These are phyloP conservation scores for Neria commutata DNA, from an alignment of 2,888 invertebrate genomes.

Conservation along the genomic window DNA sequence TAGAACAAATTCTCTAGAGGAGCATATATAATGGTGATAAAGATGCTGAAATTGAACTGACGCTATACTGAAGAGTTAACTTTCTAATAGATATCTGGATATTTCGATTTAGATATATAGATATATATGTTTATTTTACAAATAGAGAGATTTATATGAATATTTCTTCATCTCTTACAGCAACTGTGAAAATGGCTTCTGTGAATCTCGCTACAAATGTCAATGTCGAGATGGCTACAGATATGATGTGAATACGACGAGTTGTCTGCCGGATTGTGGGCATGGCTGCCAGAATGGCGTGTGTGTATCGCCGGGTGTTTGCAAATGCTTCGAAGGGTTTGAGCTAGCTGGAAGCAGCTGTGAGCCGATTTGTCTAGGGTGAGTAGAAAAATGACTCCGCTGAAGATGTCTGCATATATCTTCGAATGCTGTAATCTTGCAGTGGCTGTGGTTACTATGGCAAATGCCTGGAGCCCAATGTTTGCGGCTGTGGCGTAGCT, in stretches of 20 bases:
- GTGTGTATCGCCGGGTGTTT: slow-evolving; percentile 68
- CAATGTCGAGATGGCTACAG: slow-evolving; percentile 57
- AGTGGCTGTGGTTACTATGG: slow-evolving; percentile 55
- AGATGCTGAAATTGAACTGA: not conserved
- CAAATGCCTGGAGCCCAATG: slow-evolving; percentile 51
- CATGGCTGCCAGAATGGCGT: slow-evolving; percentile 63
- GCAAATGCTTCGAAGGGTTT: slow-evolving; percentile 68
- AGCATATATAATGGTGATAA: slow-evolving; percentile 58
- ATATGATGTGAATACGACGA: slow-evolving; percentile 45
- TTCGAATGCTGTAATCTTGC: not conserved
- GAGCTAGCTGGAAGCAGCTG: slow-evolving; percentile 52
- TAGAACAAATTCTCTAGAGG: slow-evolving; percentile 20
- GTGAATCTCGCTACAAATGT: slow-evolving; percentile 60
- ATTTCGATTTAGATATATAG: too few relatives aligned
- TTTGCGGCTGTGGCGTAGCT: slow-evolving; percentile 55
- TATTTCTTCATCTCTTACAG: slow-evolving; percentile 32
- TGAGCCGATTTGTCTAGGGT: slow-evolving; percentile 55
- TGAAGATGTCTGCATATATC: not conserved
- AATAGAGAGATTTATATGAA: too few relatives aligned
- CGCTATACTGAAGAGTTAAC: too few relatives aligned
- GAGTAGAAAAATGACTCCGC: slow-evolving; percentile 22
- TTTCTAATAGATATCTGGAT: too few relatives aligned
- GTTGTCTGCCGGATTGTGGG: slow-evolving; percentile 52
- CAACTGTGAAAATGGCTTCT: slow-evolving; percentile 63
- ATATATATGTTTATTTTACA: too few relatives aligned